Base-by-base conservation (phyloP, 2,113 vertebrate genomes). In the Peromyscus maniculatus region DNA sequence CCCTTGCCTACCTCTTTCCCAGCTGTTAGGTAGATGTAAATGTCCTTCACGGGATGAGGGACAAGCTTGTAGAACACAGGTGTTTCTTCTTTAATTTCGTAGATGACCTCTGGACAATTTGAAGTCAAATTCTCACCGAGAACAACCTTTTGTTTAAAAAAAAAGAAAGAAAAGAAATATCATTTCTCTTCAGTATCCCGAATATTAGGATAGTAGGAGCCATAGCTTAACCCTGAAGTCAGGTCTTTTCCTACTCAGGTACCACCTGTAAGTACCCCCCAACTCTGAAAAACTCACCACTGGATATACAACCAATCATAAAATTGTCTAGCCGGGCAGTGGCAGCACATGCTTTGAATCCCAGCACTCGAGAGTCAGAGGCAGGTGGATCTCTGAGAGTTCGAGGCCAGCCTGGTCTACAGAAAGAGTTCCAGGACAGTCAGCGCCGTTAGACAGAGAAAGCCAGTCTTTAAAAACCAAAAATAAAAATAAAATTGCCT, bases 11-110 rank as follows among this genome's bases (percentile, higher is more conserved):
- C 99, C 99, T 99, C 98, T 72, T 99, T 99, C 69, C 79, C 97
- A 77, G 99, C 98, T 36, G 99, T 98, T 93, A 99, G 93, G 92
- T 99, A 99, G 82, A 99, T 98, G 89, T 99, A 99, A 95, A 98
- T 99, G 5, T 67, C 97, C 98, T 99, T 98, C 95, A 98, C 69
- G 55, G 99, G 99, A 90, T 99, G 99, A 97, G 99, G 98, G 64
- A 98, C 96, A 52, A 99, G 99, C 97, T 98, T 99, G 94, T 98
- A 98, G 97, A 99, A 99, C 97, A 99, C 72, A 6, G 98, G 71
- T 9, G 97, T 98, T 97, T 99, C 99, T 69, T 99, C 98, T 90
- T 98, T 97, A 95, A 99, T 99, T 97, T 99, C 99, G 89, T 99
- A 99, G 87, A 99, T 98, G 93, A 99, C 98, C 19, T 97, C 99